Conservation (phyloP, 2,113 vertebrate species). For the Alexandromys fortis region DNA sequence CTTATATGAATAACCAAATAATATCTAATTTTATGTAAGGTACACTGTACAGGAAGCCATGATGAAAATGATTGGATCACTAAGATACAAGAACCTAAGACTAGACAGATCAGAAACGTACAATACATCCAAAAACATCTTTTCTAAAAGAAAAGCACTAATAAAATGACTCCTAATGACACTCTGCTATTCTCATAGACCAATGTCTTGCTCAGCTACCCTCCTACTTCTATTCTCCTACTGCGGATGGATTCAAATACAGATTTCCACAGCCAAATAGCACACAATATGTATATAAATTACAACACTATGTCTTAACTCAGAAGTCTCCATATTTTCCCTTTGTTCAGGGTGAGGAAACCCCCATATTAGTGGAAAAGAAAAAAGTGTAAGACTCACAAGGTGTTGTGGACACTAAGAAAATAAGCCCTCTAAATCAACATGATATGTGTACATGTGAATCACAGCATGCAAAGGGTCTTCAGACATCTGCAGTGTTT, state of each 20-base stretch:
- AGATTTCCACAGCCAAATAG: neutral
- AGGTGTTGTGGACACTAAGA: too few relatives aligned
- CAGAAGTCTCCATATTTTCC: neutral
- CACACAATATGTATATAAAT: neutral
- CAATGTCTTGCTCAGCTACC: neutral
- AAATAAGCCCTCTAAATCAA: neutral
- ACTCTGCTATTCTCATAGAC: neutral
- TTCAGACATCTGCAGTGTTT: rapidly evolving
- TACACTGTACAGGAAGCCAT: neutral
- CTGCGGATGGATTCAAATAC: neutral
- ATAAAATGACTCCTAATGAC: neutral
- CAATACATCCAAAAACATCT: neutral
- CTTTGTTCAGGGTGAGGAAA: neutral
- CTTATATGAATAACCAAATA: neutral
- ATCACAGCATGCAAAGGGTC: neutral
- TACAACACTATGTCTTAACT: neutral
- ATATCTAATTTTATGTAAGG: neutral
- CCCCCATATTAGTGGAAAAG: too few relatives aligned
- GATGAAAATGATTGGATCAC: neutral
- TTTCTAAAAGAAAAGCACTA: neutral
- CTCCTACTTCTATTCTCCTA: neutral
- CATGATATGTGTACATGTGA: neutral
- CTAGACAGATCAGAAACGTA: neutral
- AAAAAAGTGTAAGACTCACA: neutral
- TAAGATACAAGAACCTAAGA: neutral